These are phyloP conservation scores for Oxyruncus cristatus DNA, from an alignment of 2,113 vertebrate species.

Conservation along the genomic window DNA sequence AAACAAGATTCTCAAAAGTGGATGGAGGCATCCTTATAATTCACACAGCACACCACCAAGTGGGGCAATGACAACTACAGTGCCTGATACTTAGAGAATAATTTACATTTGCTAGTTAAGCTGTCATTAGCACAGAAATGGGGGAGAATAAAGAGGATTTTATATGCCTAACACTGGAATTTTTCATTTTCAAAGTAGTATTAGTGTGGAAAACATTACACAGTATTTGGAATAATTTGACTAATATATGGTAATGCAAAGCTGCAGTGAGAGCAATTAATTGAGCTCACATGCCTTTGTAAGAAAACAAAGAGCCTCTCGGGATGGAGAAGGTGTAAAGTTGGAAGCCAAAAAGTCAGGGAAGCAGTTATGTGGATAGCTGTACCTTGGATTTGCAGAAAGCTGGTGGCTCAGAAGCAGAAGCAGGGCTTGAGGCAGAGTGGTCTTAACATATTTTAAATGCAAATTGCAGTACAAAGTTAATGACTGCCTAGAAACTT, in stretches of 20 bases:
- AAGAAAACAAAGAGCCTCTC: not conserved
- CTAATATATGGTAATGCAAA: not conserved
- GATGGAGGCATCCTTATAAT: not conserved
- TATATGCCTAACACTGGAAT: not conserved
- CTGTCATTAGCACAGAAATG: not conserved
- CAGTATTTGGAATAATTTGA: not conserved
- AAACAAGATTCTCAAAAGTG: not conserved
- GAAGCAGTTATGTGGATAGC: not conserved
- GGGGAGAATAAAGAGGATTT: not conserved
- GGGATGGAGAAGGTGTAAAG: not conserved
- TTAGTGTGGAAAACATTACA: not conserved
- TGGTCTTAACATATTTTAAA: not conserved
- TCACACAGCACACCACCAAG: not conserved
- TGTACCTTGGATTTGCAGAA: not conserved
- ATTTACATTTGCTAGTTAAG: not conserved
- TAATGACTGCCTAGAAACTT: not conserved
- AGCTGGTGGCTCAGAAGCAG: not conserved
- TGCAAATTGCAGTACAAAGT: not conserved
- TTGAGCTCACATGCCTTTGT: not conserved
- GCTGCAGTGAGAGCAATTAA: not conserved
- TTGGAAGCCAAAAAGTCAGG: not conserved
- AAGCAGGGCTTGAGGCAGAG: not conserved
- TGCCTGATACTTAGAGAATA: not conserved
- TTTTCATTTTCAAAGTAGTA: not conserved
- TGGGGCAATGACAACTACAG: not conserved